Evolutionary conservation across 2,888 invertebrate species (phyloP).

Genomic region (Cephus spinipes): DNA sequence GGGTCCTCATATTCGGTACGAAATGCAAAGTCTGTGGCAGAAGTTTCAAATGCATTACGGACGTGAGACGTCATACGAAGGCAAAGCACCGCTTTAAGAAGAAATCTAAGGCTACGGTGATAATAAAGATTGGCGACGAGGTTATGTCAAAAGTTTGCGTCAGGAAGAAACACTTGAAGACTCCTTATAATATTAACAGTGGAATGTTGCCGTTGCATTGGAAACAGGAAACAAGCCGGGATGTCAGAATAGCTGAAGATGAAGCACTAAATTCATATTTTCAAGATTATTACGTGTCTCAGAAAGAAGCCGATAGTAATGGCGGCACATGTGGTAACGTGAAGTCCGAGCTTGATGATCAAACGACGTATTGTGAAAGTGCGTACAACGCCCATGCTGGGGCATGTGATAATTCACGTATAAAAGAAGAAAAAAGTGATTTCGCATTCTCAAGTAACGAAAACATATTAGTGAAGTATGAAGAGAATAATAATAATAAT

Average conservation of each 20-base stretch:
- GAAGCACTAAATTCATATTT: not conserved
- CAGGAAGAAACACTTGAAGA: slow-evolving; percentile 37
- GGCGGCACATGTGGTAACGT: not conserved
- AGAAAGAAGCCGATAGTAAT: not conserved
- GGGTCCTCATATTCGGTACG: slow-evolving; percentile 40
- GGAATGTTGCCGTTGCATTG: not conserved
- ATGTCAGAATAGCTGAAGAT: not conserved
- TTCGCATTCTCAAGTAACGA: not conserved
- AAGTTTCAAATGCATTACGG: slow-evolving; percentile 46
- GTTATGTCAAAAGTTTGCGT: slow-evolving; percentile 35
- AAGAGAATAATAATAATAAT: not conserved
- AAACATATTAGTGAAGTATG: not conserved
- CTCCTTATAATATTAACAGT: not conserved
- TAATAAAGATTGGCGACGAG: slow-evolving; percentile 41
- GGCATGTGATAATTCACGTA: not conserved
- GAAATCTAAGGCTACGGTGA: slow-evolving; percentile 30
- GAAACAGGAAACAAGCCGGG: not conserved
- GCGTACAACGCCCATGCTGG: not conserved
- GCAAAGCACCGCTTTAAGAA: slow-evolving; percentile 28
- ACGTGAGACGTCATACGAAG: slow-evolving; percentile 24
- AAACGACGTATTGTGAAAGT: not conserved
- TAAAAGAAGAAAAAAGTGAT: not conserved
- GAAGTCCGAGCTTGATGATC: not conserved
- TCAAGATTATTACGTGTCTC: not conserved
- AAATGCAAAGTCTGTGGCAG: slow-evolving; percentile 42